Evolutionary conservation across 2,113 vertebrate genomes (phyloP).

Genomic region (Ceyx margarethae): DNA sequence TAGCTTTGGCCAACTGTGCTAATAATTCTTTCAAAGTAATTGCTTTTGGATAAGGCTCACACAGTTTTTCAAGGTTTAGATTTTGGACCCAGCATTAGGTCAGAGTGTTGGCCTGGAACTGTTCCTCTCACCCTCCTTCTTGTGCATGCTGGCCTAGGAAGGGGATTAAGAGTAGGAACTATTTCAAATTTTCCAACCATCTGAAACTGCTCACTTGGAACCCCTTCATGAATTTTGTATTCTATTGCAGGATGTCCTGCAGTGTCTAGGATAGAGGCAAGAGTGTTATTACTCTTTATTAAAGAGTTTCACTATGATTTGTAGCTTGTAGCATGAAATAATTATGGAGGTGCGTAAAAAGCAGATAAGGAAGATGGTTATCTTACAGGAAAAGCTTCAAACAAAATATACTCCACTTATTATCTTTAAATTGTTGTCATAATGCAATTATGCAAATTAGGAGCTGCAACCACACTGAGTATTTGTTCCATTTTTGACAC

Average conservation of each 20-base stretch:
- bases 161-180: background rate
- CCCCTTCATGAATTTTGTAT: conserved; percentile 25
- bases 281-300: background rate
- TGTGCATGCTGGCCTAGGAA: background rate
- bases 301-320: background rate
- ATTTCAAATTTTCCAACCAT: conserved; percentile 2
- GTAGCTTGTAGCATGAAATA: conserved; percentile 7
- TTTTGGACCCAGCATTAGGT: background rate
- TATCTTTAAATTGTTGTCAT: conserved; percentile 54
- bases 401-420: conserved; percentile 41
- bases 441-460: conserved; percentile 66
- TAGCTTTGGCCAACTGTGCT: background rate
- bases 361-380: background rate
- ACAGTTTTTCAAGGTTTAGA: background rate
- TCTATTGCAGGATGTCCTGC: background rate
- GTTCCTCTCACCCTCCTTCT: background rate
- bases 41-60: background rate
- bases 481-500: conserved; percentile 65
- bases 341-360: conserved; percentile 10
- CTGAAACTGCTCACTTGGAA: conserved; percentile 33
- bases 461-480: conserved; percentile 36
- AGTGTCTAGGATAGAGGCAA: background rate
- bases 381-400: background rate
- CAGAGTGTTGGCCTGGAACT: background rate
- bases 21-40: background rate